phyloP scores from a whole-genome alignment of 2,797 vertebrate genomes.

The Nothura maculosa region DNA sequence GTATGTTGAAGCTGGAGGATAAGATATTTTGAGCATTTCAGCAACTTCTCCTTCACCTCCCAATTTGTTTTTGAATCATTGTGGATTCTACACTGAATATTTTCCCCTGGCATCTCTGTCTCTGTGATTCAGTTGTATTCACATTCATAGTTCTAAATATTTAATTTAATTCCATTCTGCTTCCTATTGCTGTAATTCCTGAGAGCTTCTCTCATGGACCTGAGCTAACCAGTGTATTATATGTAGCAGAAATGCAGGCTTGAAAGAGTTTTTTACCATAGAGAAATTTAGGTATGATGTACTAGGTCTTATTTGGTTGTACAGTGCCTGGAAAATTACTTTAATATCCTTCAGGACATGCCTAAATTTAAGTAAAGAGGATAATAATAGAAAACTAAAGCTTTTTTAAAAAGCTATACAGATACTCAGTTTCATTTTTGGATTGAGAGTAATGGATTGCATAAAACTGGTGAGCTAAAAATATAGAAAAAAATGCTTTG shows the following conservation, averaged over 20 bases:
- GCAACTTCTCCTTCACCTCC: not conserved
- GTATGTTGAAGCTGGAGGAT: not conserved
- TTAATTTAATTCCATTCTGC: not conserved
- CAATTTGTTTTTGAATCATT: not conserved
- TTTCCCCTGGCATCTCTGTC: not conserved
- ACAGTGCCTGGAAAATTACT: not conserved
- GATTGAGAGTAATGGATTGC: not conserved
- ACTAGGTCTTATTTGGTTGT: not conserved
- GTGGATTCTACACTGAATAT: not conserved
- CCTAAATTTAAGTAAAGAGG: not conserved
- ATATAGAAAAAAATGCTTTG: not conserved
- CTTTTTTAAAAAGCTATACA: not conserved
- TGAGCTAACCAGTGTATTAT: not conserved
- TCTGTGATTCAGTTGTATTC: not conserved
- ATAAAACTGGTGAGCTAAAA: not conserved
- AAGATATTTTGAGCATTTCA: not conserved
- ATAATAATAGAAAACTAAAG: not conserved
- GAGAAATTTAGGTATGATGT: not conserved
- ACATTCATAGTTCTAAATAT: not conserved
- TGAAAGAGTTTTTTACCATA: not conserved
- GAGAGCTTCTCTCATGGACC: not conserved
- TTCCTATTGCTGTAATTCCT: not conserved
- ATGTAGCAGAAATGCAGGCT: not conserved
- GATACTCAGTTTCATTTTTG: not conserved
- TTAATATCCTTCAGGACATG: not conserved